Base-by-base conservation (phyloP, 1,140 invertebrate genomes). In the Sarcophaga bullata region DNA sequence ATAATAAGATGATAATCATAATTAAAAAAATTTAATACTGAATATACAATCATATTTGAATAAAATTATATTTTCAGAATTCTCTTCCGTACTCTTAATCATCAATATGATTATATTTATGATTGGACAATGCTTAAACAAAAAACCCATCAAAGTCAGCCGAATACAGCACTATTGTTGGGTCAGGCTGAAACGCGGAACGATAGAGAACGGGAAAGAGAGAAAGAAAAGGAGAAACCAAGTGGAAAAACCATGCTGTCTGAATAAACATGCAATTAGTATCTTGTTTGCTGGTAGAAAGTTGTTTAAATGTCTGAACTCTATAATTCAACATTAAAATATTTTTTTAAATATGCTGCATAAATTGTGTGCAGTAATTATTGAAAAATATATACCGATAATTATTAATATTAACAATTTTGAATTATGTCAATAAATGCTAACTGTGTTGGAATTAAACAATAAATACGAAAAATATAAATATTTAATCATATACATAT, bases 61-160 rank as follows among this genome's bases (percentile, higher is more conserved):
- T 37, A 37, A 37, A 37, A 37, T 37, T 37, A 37, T 37, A 37
- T 37, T 37, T 37, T 37, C 25, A 95, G 98, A 87, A 99, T 99
- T 90, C 93, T 99, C 87, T 99, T 99, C 93, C 96, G 98, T 88
- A 99, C 98, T 84, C 94, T 99, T 86, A 99, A 99, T 92, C 98
- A 99, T 91, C 97, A 99, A 91, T 99, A 99, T 91, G 98, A 99
- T 92, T 99, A 99, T 92, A 98, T 97, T 84, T 99, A 99, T 92
- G 98, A 99, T 91, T 99, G 99, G 99, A 99, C 98, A 84, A 96
- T 99, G 95, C 92, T 99, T 87, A 98, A 99, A 90, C 98, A 99
- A 91, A 98, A 97, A 85, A 89, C 89, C 83, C 86, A 88, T 68
- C 88, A 88, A 85, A 91, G 90, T n/a, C 91, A 83, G 73, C 80